Evolutionary conservation across 2,113 vertebrate genomes (phyloP).

Genomic region (Fulica atra): DNA sequence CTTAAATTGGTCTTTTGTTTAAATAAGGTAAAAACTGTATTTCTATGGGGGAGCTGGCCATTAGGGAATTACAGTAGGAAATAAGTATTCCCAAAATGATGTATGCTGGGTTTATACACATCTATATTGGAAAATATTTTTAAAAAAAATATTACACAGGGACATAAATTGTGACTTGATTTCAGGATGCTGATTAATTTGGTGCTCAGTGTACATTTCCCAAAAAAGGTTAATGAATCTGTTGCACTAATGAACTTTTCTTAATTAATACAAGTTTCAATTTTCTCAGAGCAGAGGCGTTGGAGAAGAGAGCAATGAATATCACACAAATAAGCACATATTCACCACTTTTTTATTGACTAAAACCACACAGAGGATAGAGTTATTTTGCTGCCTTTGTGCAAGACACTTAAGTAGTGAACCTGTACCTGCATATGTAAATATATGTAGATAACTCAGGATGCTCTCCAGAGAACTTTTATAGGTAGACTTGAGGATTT

Average conservation of each 20-base stretch:
- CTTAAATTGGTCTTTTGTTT: conserved; percentile 19
- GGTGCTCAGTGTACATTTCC: conserved; percentile 51
- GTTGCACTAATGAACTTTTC: conserved; percentile 60
- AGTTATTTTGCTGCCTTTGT: not conserved
- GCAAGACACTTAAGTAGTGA: not conserved
- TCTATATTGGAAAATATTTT: not conserved
- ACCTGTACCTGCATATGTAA: not conserved
- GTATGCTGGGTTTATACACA: not conserved
- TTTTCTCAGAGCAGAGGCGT: conserved; percentile 6
- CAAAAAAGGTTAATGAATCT: conserved; percentile 68
- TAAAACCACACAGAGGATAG: not conserved
- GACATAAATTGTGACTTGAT: conserved; percentile 31
- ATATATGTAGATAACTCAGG: not conserved
- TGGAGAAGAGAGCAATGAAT: not conserved
- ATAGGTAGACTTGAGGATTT: not conserved
- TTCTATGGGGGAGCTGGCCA: not conserved
- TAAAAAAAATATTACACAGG: not conserved
- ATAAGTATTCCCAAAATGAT: not conserved
- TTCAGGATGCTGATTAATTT: conserved; percentile 65
- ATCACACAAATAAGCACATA: not conserved
- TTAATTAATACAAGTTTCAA: conserved; percentile 61
- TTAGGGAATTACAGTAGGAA: not conserved
- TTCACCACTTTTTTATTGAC: not conserved
- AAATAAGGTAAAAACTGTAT: not conserved
- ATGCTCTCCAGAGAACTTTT: not conserved